Conservation (phyloP, 1,140 invertebrate genomes). For the Thrips palmi region DNA sequence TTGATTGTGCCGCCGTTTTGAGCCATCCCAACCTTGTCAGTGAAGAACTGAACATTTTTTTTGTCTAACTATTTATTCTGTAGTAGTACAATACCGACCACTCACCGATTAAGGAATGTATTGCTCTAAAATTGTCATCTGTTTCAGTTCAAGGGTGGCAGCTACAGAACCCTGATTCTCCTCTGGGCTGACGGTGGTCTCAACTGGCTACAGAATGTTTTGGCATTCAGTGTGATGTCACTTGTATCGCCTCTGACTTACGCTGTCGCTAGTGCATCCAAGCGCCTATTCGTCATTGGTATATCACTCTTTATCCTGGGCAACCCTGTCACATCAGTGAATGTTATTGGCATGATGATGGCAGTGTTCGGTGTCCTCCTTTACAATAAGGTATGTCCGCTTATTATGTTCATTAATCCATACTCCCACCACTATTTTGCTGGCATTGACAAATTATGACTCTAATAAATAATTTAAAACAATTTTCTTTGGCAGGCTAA, state of each 20-base stretch:
- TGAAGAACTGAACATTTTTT: constrained; percentile 16
- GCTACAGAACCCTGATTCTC: constrained; percentile 36
- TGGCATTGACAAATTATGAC: constrained; percentile 3
- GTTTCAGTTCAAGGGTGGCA: constrained; percentile 17
- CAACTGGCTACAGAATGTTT: constrained; percentile 87
- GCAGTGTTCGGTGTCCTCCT: constrained; percentile 77
- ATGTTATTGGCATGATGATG: constrained; percentile 78
- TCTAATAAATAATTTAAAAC: constrained; percentile 8
- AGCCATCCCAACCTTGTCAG: constrained; percentile 33
- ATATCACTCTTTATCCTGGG: constrained; percentile 73
- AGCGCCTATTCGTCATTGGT: constrained; percentile 82
- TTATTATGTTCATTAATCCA: constrained; percentile 3
- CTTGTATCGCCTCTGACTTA: constrained; percentile 84
- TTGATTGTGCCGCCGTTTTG: constrained; percentile 48
- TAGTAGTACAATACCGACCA: constrained; percentile 14
- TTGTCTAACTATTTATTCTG: constrained; percentile 4
- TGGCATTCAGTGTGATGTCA: constrained; percentile 82
- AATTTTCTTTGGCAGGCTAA: constrained; percentile 36
- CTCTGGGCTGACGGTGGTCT: constrained; percentile 69
- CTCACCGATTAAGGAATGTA: no score
- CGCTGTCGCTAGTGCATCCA: constrained; percentile 89
- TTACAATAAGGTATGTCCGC: constrained; percentile 54
- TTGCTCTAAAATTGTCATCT: no score
- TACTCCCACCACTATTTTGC: constrained; percentile 1
- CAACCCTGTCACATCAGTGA: constrained; percentile 79